phyloP scores from a whole-genome alignment of 2,888 invertebrate species.

The Hyles lineata region DNA sequence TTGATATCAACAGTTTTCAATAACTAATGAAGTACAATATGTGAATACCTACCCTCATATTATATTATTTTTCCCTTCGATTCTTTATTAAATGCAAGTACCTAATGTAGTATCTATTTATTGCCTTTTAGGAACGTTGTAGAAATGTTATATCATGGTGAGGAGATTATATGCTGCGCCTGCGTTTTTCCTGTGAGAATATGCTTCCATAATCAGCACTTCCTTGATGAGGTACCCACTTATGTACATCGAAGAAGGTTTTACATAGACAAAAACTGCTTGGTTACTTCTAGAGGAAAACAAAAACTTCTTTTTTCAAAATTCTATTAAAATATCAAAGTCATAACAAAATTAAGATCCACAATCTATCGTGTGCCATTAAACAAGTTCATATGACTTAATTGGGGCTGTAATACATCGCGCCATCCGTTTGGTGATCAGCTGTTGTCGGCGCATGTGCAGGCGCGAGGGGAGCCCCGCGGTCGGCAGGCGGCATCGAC shows the following conservation, averaged over 20 bases:
- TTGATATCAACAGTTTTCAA: no score
- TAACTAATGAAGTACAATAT: no score
- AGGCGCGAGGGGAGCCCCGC: slow-evolving; percentile 59
- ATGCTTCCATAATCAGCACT: no score
- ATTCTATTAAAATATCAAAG: not conserved
- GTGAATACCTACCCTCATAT: no score
- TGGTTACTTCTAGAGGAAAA: not conserved
- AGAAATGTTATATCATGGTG: no score
- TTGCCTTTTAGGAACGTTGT: no score
- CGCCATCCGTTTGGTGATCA: slow-evolving; percentile 61
- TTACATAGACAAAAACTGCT: not conserved
- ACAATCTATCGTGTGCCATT: slow-evolving; percentile 33
- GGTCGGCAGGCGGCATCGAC: slow-evolving; percentile 58
- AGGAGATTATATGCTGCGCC: no score
- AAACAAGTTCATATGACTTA: slow-evolving; percentile 23
- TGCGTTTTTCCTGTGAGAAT: no score
- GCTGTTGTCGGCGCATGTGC: slow-evolving; percentile 82
- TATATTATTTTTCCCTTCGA: no score
- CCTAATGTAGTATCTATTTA: no score
- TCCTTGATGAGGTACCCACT: no score
- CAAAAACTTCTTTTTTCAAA: slow-evolving; percentile 18
- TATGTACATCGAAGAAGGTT: not conserved
- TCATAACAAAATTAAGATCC: slow-evolving; percentile 17
- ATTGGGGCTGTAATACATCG: slow-evolving; percentile 27
- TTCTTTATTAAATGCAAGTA: no score